Percentiles rank a stretch among this genome's conserved stretches.
Evolutionary conservation across 1,140 invertebrate species (phyloP).

Genomic region (Aricia agestis): DNA sequence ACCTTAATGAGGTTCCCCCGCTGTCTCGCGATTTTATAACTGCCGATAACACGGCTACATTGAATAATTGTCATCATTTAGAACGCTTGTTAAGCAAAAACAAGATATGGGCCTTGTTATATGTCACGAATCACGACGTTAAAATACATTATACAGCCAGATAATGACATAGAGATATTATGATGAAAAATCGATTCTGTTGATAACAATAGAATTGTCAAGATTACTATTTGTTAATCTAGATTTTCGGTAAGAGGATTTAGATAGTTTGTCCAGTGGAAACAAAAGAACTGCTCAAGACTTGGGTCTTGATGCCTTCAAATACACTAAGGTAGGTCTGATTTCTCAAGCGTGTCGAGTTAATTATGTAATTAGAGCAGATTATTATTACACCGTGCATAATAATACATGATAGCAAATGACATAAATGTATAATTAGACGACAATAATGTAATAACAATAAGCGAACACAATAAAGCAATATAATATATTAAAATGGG

Average conservation of each 20-base stretch:
- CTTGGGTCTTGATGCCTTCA: no score
- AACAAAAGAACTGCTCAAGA: no score
- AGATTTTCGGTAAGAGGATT: no score
- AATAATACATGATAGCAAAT: background rate
- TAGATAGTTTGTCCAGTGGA: no score
- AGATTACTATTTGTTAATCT: no score
- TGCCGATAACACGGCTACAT: constrained; percentile 61
- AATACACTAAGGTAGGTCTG: no score
- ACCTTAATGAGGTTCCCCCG: constrained; percentile 52
- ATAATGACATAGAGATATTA: no score
- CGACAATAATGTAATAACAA: constrained; percentile 28
- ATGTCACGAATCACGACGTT: constrained; percentile 23
- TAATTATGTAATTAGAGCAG: no score
- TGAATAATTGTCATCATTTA: constrained; percentile 70
- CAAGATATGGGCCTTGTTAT: constrained; percentile 44
- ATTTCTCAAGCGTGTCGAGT: background rate
- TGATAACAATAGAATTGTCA: no score
- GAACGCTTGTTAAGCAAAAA: constrained; percentile 62
- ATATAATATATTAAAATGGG: constrained; percentile 38
- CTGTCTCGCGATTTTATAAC: constrained; percentile 43
- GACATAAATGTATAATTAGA: background rate
- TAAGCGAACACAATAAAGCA: constrained; percentile 34
- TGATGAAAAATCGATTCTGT: no score
- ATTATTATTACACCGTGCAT: background rate
- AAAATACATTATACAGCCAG: no score